Evolutionary conservation across 2,888 invertebrate genomes (phyloP), one percentile per base, ranked within the genome.

Genomic region (Yponomeuta plumbellus): DNA sequence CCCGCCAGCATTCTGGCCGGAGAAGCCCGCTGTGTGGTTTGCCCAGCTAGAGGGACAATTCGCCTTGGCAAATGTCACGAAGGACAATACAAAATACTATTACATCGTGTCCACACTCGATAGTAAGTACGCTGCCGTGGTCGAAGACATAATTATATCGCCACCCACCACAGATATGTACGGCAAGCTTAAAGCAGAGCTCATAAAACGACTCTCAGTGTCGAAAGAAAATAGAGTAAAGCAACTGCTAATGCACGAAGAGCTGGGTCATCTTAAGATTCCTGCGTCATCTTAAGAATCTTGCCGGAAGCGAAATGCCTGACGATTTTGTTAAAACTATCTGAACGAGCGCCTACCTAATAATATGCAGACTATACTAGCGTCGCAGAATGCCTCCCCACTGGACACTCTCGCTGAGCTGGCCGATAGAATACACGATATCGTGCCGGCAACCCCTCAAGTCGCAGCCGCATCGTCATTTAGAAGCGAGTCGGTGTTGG

Each of bases 181-280:
- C 40, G 39, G 39, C 3, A 11, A 10, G 17, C 40, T 63, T 8
- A 67, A 67, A n/a, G 21, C 13, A 21, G 67, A 64, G 44, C 61
- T 69, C 20, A 66, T 64, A n/a, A 67, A 67, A 26, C 62, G 67
- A 11, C 21, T 67, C 1, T 57, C 62, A 4, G 61, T 44, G n/a
- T 68, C 67, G n/a, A 61, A 44, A 1, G 63, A 66, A 61, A 20
- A 64, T 39, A 58, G 61, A 44, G 17, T 66, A 40, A 20, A 22
- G 17, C 67, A 58, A 34, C 39, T 61, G 20, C 58, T 61, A 11
- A 22, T n/a, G 11, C 52, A 64, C 11, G 57, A 67, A 44, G 64
- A 64, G 22, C 39, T 66, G 1, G 67, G 62, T 10, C 59, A 62
- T 13, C 61, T 64, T 10, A 67, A 67, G 65, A 17, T 68, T 61